Percentiles rank a stretch among this genome's conserved stretches.
Evolutionary conservation across 2,113 vertebrate species (phyloP).

Genomic region (Sporophila hypoxantha): DNA sequence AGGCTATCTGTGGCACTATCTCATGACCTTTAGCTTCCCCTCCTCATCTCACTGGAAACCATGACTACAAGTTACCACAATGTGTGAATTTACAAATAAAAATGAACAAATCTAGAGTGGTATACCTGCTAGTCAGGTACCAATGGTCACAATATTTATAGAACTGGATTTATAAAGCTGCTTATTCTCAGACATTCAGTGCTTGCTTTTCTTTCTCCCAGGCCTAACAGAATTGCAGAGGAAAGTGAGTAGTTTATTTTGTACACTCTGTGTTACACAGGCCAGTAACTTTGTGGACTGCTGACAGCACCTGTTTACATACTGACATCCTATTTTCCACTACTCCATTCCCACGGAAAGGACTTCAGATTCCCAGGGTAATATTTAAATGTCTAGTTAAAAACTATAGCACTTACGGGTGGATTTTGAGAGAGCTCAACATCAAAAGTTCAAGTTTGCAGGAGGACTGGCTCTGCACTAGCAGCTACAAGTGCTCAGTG

Average conservation of each 20-base stretch:
- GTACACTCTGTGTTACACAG: not conserved
- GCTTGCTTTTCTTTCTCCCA: not conserved
- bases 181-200: not conserved
- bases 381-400: not conserved
- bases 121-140: not conserved
- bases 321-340: not conserved
- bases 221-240: not conserved
- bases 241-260: not conserved
- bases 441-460: not conserved
- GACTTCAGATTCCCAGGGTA: not conserved
- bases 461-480: not conserved
- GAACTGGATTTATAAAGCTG: not conserved
- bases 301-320: not conserved
- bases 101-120: not conserved
- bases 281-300: not conserved
- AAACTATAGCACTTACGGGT: not conserved
- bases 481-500: not conserved
- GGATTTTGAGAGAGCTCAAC: not conserved
- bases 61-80: not conserved
- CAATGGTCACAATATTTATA: not conserved
- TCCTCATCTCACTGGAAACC: not conserved
- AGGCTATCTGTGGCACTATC: not conserved
- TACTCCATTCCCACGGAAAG: not conserved
- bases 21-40: not conserved
- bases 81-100: not conserved